phyloP scores from a whole-genome alignment of 2,888 invertebrate genomes.

The Muschampia plurimacula region DNA sequence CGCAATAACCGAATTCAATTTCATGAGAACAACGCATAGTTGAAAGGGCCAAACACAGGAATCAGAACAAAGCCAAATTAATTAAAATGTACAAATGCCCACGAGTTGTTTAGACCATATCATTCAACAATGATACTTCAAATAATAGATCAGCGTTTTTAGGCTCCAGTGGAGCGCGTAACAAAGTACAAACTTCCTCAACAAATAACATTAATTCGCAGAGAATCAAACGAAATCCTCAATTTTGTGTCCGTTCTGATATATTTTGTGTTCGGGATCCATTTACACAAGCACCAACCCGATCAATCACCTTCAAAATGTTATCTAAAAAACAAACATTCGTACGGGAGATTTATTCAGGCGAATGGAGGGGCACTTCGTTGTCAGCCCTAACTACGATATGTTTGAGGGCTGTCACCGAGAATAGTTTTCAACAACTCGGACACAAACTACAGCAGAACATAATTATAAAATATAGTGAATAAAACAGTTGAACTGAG shows the following conservation, averaged over 20 bases:
- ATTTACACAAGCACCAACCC: conserved; percentile 23
- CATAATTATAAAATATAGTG: background rate
- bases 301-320: conserved; percentile 38
- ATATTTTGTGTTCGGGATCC: conserved; percentile 30
- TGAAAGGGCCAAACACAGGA: too few species aligned
- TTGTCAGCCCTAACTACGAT: conserved; percentile 36
- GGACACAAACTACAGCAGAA: background rate
- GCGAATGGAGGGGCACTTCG: conserved; percentile 31
- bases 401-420: conserved; percentile 24
- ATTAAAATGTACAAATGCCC: too few species aligned
- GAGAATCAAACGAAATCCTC: conserved; percentile 5
- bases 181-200: conserved; percentile 14
- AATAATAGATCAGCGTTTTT: background rate
- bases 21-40: too few species aligned
- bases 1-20: too few species aligned
- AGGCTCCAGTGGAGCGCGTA: conserved; percentile 23
- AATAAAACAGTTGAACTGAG: too few species aligned
- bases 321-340: conserved; percentile 40
- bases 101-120: background rate
- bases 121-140: background rate
- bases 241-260: conserved; percentile 17
- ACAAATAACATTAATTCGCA: conserved; percentile 18
- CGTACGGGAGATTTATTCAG: conserved; percentile 37
- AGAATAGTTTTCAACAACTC: background rate
- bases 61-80: too few species aligned